Base-by-base conservation (phyloP, 2,113 vertebrate species). In the Cyphotilapia sp. region DNA sequence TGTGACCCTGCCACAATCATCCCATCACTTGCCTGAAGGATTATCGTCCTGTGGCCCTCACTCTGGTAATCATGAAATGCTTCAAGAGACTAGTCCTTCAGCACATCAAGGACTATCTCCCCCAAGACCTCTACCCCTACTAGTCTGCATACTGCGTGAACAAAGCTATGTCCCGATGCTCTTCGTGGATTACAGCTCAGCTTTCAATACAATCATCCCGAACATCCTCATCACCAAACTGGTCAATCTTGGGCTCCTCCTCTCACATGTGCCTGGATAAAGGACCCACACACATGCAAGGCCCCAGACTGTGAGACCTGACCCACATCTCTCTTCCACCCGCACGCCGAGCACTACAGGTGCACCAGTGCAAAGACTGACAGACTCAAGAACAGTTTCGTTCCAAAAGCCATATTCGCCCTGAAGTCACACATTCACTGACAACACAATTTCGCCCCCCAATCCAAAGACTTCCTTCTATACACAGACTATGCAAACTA, bases 51-150 rank as follows among this genome's bases (percentile, higher is more conserved):
- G 16, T 61, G 0, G 9, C 57, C 57, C 57, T 35, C 17, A 66
- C 61, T 35, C 1, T n/a, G 31, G 61, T 35, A 35, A 35, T 66
- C 61, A 35, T 66, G 61, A 63, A 63, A 63, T 63, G 31, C 31
- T 63, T 63, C 59, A n/a, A 63, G 59, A 63, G 59, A 66, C 31
- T 35, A 35, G 59, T 63, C 31, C 17, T 63, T 63, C 31, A 35
- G 31, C 17, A 66, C 31, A 63, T 63, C 31, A 63, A 63, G 59
- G 59, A 63, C 59, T 35, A 0, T 4, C 59, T 63, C 31, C 16
- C 59, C 31, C 59, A 35, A 63, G 16, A 66, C 61, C 61, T 66
- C 9, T 7, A 66, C 31, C 31, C 29, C 31, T 35, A n/a, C 17
- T 11, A 35, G 61, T 66, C 17, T 66, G 61, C 61, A 35, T 66